Base-by-base conservation (phyloP, 2,888 invertebrate species). In the Pycnomerus fuliginosus region DNA sequence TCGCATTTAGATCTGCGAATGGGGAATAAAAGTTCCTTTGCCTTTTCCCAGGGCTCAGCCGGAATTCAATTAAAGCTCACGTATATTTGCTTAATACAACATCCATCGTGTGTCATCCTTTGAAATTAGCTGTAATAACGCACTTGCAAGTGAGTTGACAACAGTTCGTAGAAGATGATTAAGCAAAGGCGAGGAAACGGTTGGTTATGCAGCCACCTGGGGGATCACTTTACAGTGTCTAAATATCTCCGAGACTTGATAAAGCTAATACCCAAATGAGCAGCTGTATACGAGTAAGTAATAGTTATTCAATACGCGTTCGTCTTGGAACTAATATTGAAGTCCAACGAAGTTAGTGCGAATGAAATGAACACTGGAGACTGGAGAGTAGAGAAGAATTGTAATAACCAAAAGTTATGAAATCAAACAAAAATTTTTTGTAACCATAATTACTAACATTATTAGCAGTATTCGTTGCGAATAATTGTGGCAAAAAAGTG, bases 191-290 rank as follows among this genome's bases (percentile, higher is more conserved):
- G 33, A 37, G 37, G 33, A 33, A 36, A 48, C 32, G 41, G 42
- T 41, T 34, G 30, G 38, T 32, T 44, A 29, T 44, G 35, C 36
- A 46, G 41, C 40, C 39, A 46, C 50, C 47, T 47, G 44, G 43
- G 50, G 50, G 47, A 50, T 47, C 46, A 32, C 47, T 41, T 44
- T 50, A 47, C 46, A 46, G 43, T 46, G 44, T 41, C 41, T 41
- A 41, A 41, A 41, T 30, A 41, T 35, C 29, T 35, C 35, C 20
- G 29, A n/a, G n/a, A n/a, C n/a, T n/a, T n/a, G 50, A 50, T 50
- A 50, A n/a, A n/a, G 46, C 50, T 50, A 50, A 50, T 50, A 50
- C 50, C 50, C 50, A 46, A 47, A 50, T 47, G 50, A 47, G 47
- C 50, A 47, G 46, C 42, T 28, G 46, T n/a, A n/a, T n/a, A n/a